Evolutionary conservation across 2,888 invertebrate genomes (phyloP), one percentile per base, ranked within the genome.

Genomic region (Lasioglossum pauxillum): DNA sequence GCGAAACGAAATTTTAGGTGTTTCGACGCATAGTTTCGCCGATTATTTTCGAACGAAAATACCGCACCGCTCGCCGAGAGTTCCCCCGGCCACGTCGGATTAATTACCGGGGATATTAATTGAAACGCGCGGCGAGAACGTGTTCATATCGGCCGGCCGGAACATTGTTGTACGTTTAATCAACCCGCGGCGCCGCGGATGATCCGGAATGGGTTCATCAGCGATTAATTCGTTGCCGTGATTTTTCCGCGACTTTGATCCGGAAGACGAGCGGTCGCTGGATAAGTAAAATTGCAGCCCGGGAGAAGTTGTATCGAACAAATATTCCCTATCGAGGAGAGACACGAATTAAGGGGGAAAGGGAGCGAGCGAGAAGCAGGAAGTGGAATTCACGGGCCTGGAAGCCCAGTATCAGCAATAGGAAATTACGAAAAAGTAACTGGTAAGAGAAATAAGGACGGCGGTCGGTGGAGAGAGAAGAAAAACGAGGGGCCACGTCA

Each of bases 361-460:
- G 8, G 14, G 60, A 31, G 14, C 16, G 60, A 60, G 35, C 35
- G 19, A 35, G 35, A 16, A 12, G 7, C 1, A 1, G 60, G 31
- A 64, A 35, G 73, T 19, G 44, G 60, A 84, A 84, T 78, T 78
- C 49, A 57, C 31, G 41, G 23, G 71, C 49, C 60, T n/a, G 71
- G 74, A 78, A 78, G 78, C 71, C 64, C 78, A 23, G 77, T 84
- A 84, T 84, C 84, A 72, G 84, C 84, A 71, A 84, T 84, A 84
- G 84, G 84, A 75, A 84, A 84, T 84, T 84, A 84, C 60, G 84
- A 72, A 72, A 84, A 84, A 84, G 84, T 84, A 84, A 84, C 84
- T 64, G 49, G 74, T 35, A 27, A 71, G 49, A 64, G 84, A 75
- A 84, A 46, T 46, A 41, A 27, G 46, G 38, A 5, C 12, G 35